phyloP scores from a whole-genome alignment of 2,888 invertebrate species.

The Syrista parreyssii region DNA sequence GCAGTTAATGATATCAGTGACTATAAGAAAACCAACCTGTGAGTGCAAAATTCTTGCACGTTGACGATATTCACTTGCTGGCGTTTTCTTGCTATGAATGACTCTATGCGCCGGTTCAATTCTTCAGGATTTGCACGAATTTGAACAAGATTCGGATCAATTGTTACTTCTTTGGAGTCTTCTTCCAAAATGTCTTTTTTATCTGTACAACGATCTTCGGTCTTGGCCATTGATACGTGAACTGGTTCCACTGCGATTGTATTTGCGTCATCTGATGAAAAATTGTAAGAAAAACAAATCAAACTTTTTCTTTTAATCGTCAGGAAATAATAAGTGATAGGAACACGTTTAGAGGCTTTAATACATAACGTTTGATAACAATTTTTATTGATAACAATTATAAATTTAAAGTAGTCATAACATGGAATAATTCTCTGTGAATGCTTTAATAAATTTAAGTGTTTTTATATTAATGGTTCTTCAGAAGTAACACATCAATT shows the following conservation, averaged over 20 bases:
- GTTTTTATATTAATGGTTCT: background rate
- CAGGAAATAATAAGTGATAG: background rate
- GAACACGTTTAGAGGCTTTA: background rate
- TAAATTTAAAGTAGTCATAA: background rate
- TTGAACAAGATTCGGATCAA: conserved; percentile 72
- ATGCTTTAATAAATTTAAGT: background rate
- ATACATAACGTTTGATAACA: background rate
- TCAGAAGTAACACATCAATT: too few species aligned
- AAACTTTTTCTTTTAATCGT: background rate
- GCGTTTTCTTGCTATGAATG: conserved; percentile 81
- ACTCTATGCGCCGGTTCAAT: conserved; percentile 76
- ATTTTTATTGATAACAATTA: background rate
- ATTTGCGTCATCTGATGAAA: background rate
- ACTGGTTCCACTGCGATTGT: background rate
- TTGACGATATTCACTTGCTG: conserved; percentile 80
- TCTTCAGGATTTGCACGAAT: conserved; percentile 77
- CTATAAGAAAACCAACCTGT: conserved; percentile 45
- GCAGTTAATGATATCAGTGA: conserved; percentile 9
- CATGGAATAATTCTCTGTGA: background rate
- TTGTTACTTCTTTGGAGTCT: conserved; percentile 50
- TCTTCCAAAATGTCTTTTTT: conserved; percentile 18
- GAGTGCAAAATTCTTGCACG: conserved; percentile 78
- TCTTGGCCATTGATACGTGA: background rate
- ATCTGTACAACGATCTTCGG: background rate
- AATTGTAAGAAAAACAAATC: background rate